Evolutionary conservation across 1,140 invertebrate genomes (phyloP).

Genomic region (Batillaria attramentaria): DNA sequence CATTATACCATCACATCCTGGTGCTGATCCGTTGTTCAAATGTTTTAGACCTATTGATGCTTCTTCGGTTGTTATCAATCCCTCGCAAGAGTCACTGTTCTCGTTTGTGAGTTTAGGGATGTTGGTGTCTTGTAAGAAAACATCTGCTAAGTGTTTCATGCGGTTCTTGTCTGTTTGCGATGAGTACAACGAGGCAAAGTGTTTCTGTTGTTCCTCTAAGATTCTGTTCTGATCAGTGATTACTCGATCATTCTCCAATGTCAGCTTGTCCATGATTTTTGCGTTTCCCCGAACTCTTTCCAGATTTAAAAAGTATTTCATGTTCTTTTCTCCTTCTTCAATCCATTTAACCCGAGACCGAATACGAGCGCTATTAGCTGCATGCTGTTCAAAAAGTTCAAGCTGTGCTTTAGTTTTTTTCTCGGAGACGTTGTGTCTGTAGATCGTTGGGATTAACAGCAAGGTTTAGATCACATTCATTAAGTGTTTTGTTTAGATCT

Average conservation of each 20-base stretch:
- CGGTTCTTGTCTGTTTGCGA: not conserved
- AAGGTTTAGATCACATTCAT: too few species aligned
- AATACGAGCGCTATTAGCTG: conserved; percentile 17
- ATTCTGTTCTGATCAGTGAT: too few species aligned
- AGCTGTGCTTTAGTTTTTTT: not conserved
- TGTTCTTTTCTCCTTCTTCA: conserved; percentile 24
- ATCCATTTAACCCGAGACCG: conserved; percentile 25
- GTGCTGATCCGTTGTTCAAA: conserved; percentile 1
- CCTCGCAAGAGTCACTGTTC: not conserved
- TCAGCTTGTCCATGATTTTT: conserved; percentile 10
- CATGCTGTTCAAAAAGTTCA: not conserved
- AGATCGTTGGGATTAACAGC: too few species aligned
- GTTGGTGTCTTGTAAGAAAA: not conserved
- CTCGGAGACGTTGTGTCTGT: not conserved
- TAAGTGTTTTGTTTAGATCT: not conserved
- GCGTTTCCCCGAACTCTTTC: conserved; percentile 28
- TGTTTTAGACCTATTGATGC: conserved; percentile 8
- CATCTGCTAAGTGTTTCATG: not conserved
- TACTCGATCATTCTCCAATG: not conserved
- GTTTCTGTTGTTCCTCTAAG: not conserved
- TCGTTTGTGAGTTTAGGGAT: not conserved
- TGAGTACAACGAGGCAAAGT: not conserved
- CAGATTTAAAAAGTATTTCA: conserved; percentile 24
- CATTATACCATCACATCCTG: conserved; percentile 1
- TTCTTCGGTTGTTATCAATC: not conserved